Conservation (phyloP, 2,113 vertebrate species). For the Gymnocephalus cernua region DNA sequence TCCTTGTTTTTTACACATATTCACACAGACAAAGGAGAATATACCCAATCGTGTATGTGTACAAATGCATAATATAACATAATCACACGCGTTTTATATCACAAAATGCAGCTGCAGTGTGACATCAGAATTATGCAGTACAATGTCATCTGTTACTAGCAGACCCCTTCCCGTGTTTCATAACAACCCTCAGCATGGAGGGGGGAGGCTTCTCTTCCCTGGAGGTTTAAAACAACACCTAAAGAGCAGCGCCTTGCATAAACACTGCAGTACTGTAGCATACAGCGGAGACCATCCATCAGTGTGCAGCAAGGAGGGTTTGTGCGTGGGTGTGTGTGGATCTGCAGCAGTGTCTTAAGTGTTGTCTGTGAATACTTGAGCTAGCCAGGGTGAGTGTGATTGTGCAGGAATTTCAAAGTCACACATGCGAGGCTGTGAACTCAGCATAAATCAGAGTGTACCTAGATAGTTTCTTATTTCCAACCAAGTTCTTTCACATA, state of each 20-base stretch:
- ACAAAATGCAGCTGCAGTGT: slow-evolving; percentile 35
- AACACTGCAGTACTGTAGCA: slow-evolving; percentile 58
- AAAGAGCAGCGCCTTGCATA: slow-evolving; percentile 66
- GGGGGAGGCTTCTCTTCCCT: slow-evolving; percentile 58
- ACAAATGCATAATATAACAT: neutral
- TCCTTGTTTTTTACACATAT: neutral
- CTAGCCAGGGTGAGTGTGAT: slow-evolving; percentile 21
- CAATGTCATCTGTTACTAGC: slow-evolving; percentile 47
- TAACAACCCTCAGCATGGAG: slow-evolving; percentile 23
- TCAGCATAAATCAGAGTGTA: slow-evolving; percentile 55
- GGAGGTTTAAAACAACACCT: slow-evolving; percentile 71
- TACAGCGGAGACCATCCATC: slow-evolving; percentile 63
- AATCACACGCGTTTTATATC: slow-evolving; percentile 31
- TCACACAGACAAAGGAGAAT: slow-evolving; percentile 14
- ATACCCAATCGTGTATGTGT: neutral
- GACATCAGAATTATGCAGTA: slow-evolving; percentile 62
- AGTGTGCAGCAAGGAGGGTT: slow-evolving; percentile 24
- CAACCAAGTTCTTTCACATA: slow-evolving; percentile 48
- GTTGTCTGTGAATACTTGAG: slow-evolving; percentile 18
- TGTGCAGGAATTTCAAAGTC: slow-evolving; percentile 41
- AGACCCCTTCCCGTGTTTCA: slow-evolving; percentile 78
- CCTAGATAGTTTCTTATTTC: slow-evolving; percentile 39
- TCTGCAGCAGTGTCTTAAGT: slow-evolving; percentile 10
- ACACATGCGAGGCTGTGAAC: slow-evolving; percentile 49
- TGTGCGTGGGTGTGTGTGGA: slow-evolving; percentile 17